These are phyloP conservation scores for Microtus montanus DNA, from an alignment of 2,113 vertebrate species.

Conservation along the genomic window DNA sequence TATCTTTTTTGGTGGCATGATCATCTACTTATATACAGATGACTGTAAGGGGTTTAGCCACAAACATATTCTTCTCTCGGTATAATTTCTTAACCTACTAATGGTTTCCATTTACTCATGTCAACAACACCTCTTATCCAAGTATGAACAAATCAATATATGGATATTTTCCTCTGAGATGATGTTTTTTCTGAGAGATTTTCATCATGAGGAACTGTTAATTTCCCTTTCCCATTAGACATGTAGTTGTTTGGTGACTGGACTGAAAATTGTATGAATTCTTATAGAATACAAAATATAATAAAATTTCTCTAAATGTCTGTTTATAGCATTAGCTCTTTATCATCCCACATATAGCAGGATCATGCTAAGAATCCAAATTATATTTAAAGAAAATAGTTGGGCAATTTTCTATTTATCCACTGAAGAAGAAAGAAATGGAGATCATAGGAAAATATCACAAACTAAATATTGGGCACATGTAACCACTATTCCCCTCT, in stretches of 20 bases:
- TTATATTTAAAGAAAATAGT: background rate
- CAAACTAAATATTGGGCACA: background rate
- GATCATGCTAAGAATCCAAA: background rate
- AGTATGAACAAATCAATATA: background rate
- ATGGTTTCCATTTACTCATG: background rate
- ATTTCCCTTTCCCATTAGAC: background rate
- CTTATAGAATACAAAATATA: background rate
- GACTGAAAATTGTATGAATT: background rate
- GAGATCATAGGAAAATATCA: background rate
- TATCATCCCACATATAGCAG: background rate
- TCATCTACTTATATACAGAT: no score
- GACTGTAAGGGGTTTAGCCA: no score
- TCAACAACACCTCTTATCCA: background rate
- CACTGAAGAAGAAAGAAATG: background rate
- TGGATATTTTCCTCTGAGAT: background rate
- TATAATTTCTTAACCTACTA: background rate
- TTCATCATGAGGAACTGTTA: background rate
- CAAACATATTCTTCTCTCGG: background rate
- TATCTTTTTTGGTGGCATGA: rapidly evolving
- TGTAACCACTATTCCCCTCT: background rate
- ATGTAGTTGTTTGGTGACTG: background rate
- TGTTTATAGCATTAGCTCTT: background rate
- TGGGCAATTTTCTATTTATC: background rate
- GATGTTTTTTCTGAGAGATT: background rate
- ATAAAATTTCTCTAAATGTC: background rate